Conservation (phyloP, 2,797 vertebrate genomes). For the Champsocephalus gunnari region DNA sequence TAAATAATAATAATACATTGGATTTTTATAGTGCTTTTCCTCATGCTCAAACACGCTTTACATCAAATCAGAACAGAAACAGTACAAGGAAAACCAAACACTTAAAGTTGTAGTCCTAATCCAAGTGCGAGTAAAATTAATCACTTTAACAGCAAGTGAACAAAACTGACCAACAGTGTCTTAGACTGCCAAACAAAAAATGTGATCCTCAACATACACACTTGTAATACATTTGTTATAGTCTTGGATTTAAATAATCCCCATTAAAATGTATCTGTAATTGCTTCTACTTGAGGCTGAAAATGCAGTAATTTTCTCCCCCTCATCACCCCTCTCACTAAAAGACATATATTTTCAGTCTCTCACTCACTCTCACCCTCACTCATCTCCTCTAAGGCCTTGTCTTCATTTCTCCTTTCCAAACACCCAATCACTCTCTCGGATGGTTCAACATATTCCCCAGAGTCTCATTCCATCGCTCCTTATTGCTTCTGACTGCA, state of each 20-base stretch:
- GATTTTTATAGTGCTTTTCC: no score
- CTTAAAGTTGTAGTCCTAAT: no score
- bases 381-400: slow-evolving; percentile 3
- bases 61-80: no score
- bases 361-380: slow-evolving; percentile 15
- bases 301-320: neutral
- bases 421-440: slow-evolving; percentile 13
- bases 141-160: neutral
- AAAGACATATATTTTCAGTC: neutral
- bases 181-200: neutral
- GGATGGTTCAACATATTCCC: slow-evolving; percentile 14
- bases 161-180: neutral
- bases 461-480: slow-evolving; percentile 6
- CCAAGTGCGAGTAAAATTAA: neutral
- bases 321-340: neutral
- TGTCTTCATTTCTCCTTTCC: neutral
- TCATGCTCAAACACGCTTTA: no score
- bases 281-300: neutral
- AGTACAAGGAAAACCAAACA: no score
- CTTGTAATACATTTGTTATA: neutral
- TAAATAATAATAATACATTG: no score
- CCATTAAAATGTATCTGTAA: neutral
- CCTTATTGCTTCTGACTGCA: slow-evolving; percentile 17
- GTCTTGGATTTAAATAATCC: neutral
- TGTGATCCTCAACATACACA: neutral